Percentiles rank a stretch among this genome's conserved stretches.
Conservation (phyloP, 2,888 invertebrate genomes). For the Mythimna ferrago region DNA sequence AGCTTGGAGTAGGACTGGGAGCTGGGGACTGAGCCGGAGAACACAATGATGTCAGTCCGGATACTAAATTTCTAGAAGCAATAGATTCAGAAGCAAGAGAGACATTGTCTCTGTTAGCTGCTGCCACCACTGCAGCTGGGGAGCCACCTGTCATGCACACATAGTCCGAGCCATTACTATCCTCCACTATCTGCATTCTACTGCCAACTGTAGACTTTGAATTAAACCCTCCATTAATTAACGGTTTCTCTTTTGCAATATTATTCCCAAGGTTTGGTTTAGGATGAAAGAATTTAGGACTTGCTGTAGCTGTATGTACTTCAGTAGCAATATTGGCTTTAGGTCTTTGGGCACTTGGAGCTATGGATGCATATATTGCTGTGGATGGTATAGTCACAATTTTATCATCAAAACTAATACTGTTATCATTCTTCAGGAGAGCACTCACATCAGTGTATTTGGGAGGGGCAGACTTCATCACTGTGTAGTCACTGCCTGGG, state of each 20-base stretch:
- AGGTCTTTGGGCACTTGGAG: slow-evolving; percentile 89
- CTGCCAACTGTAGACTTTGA: slow-evolving; percentile 75
- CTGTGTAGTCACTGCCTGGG: slow-evolving; percentile 84
- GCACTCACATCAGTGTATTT: slow-evolving; percentile 88
- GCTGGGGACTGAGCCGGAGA: slow-evolving; percentile 91
- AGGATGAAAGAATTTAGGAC: slow-evolving; percentile 90
- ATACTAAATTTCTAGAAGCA: slow-evolving; percentile 82
- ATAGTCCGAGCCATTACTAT: slow-evolving; percentile 95
- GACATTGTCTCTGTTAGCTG: slow-evolving; percentile 85
- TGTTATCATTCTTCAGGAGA: slow-evolving; percentile 81
- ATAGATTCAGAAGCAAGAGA: slow-evolving; percentile 83
- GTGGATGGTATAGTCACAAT: slow-evolving; percentile 86
- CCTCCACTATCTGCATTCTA: slow-evolving; percentile 91
- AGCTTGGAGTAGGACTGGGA: slow-evolving; percentile 92
- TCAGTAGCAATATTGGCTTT: slow-evolving; percentile 90
- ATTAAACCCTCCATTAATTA: slow-evolving; percentile 80
- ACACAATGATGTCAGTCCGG: slow-evolving; percentile 86
- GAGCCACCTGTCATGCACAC: slow-evolving; percentile 96
- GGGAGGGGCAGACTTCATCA: slow-evolving; percentile 88
- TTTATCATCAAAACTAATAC: slow-evolving; percentile 85
- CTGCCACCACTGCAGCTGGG: slow-evolving; percentile 85
- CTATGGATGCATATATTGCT: slow-evolving; percentile 89
- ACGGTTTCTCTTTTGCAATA: slow-evolving; percentile 82
- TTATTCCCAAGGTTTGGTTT: slow-evolving; percentile 91
- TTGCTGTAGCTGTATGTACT: slow-evolving; percentile 88